Evolutionary conservation across 2,797 vertebrate genomes (phyloP).

Genomic region (Acanthis flammea): DNA sequence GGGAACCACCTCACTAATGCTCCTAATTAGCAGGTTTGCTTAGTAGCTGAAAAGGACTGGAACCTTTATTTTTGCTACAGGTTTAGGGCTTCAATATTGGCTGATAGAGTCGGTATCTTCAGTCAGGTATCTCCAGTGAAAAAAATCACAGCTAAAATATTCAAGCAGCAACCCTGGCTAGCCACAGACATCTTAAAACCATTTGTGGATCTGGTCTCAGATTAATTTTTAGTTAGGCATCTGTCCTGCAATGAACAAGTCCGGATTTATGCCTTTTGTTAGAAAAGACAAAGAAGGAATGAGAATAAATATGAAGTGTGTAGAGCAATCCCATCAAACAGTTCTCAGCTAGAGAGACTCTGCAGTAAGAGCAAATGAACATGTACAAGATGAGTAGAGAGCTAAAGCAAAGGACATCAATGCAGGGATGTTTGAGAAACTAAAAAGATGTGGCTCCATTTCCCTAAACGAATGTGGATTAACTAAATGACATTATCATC

Average conservation of each 20-base stretch:
- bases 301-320: neutral
- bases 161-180: neutral
- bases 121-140: neutral
- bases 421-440: neutral
- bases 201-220: neutral
- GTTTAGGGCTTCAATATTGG: neutral
- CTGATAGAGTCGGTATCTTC: neutral
- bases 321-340: neutral
- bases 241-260: neutral
- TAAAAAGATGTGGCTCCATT: slow-evolving; percentile 15
- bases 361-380: neutral
- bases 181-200: neutral
- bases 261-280: neutral
- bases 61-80: neutral
- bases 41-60: neutral
- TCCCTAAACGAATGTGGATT: neutral
- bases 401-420: neutral
- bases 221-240: neutral
- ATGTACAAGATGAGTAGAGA: neutral
- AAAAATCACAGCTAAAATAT: neutral
- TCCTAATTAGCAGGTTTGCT: neutral
- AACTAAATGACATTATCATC: slow-evolving; percentile 5
- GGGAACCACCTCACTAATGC: neutral
- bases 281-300: neutral
- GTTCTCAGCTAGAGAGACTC: neutral